Conservation (phyloP, 2,797 vertebrate species). For the Sylvilagus floridanus region DNA sequence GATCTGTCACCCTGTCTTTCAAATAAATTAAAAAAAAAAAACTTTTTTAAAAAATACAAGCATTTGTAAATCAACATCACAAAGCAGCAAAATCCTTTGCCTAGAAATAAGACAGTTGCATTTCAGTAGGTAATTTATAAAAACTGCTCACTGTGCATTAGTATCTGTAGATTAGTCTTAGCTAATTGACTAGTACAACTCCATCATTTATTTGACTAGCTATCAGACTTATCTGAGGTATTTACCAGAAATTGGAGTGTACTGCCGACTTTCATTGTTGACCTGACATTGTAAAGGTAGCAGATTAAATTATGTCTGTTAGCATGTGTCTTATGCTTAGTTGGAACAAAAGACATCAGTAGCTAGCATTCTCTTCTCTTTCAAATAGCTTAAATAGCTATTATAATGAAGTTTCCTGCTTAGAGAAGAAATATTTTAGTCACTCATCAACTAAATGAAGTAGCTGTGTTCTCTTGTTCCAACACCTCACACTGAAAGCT, state of each 20-base stretch:
- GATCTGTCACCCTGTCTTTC: no score
- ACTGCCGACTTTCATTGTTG: slow-evolving; percentile 70
- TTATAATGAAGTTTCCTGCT: background rate
- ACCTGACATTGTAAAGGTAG: slow-evolving; percentile 62
- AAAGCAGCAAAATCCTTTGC: background rate
- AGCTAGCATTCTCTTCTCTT: slow-evolving; percentile 68
- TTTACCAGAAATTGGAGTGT: slow-evolving; percentile 61
- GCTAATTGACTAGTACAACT: background rate
- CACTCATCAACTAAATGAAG: slow-evolving; percentile 30
- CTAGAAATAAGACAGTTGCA: slow-evolving; percentile 40
- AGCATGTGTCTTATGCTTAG: slow-evolving; percentile 65
- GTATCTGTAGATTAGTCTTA: background rate
- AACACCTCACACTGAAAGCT: background rate
- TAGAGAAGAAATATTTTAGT: background rate
- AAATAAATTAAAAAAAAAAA: no score
- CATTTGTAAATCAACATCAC: slow-evolving; percentile 49
- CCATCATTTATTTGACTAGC: background rate
- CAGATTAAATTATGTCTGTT: slow-evolving; percentile 80
- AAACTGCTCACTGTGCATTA: background rate
- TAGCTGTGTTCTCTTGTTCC: background rate
- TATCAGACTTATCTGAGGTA: background rate
- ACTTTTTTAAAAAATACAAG: background rate
- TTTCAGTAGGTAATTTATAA: background rate
- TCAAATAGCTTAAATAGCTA: slow-evolving; percentile 66
- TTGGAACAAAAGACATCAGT: slow-evolving; percentile 70